A percentile compares a stretch with the other conserved stretches of the same genome.
Evolutionary conservation across 2,113 vertebrate species (phyloP).

Genomic region (Grammomys dolichurus): DNA sequence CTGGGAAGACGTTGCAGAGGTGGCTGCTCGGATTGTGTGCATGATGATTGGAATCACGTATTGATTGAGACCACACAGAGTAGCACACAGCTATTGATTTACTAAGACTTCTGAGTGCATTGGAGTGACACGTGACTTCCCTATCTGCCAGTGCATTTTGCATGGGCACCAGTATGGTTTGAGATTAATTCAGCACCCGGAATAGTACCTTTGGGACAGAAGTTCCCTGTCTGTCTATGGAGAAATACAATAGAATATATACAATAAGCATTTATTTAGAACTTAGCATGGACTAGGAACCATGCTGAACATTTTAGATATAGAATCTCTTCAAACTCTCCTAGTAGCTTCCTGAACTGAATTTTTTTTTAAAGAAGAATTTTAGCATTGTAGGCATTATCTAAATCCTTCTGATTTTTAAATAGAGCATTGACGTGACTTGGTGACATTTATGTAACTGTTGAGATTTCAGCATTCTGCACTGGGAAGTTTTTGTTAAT

Average conservation of each 20-base stretch:
- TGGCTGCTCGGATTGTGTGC: constrained; percentile 18
- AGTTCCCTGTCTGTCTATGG: background rate
- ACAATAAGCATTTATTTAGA: background rate
- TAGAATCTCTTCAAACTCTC: background rate
- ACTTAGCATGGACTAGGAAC: background rate
- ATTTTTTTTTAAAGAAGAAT: background rate
- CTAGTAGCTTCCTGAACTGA: background rate
- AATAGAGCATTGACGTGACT: background rate
- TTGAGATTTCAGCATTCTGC: background rate
- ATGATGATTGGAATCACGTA: constrained; percentile 63
- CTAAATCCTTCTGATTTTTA: background rate
- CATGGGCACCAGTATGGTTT: background rate
- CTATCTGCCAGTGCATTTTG: background rate
- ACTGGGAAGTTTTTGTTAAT: background rate
- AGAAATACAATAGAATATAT: background rate
- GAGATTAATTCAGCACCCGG: background rate
- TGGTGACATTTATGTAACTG: background rate
- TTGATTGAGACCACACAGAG: constrained; percentile 61
- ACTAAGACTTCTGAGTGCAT: constrained; percentile 28
- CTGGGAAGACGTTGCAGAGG: constrained; percentile 62
- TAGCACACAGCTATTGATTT: constrained; percentile 37
- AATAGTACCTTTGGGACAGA: background rate
- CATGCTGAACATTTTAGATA: background rate
- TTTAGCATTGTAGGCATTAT: background rate
- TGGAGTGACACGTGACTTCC: constrained; percentile 14